These are phyloP conservation scores for Linepithema humile DNA, from an alignment of 1,140 invertebrate species.

Conservation along the genomic window DNA sequence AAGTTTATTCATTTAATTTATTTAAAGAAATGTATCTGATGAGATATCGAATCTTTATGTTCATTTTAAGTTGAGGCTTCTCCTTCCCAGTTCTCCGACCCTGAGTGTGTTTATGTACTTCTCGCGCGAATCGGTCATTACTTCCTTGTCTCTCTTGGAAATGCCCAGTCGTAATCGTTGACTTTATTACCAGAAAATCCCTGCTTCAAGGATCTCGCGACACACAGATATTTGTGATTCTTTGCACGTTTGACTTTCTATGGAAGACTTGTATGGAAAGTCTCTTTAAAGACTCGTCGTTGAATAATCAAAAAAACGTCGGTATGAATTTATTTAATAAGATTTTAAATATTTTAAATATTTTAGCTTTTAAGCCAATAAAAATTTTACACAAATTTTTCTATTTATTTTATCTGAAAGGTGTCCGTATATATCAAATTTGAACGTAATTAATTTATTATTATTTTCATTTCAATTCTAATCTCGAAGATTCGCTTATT, in stretches of 20 bases:
- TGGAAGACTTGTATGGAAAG: background rate
- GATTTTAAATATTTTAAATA: too few relatives aligned
- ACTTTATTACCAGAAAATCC: conserved; percentile 55
- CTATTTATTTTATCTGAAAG: background rate
- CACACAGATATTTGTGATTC: background rate
- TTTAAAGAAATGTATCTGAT: background rate
- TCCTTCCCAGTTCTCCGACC: conserved; percentile 2
- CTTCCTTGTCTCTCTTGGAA: conserved; percentile 55
- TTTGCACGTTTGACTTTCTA: background rate
- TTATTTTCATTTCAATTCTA: too few relatives aligned
- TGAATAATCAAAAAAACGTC: background rate
- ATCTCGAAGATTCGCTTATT: background rate
- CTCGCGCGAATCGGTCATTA: conserved; percentile 2
- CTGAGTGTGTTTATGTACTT: conserved; percentile 7
- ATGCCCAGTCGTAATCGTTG: conserved; percentile 58
- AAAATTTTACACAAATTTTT: background rate
- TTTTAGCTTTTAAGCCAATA: background rate
- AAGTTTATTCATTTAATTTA: background rate
- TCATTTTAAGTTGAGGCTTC: background rate
- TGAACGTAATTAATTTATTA: background rate
- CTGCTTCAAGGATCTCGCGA: background rate
- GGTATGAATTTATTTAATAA: background rate
- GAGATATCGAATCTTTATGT: background rate
- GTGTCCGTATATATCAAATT: background rate
- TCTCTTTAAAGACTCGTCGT: background rate